phyloP scores from a whole-genome alignment of 2,797 vertebrate genomes.

The Notolepis coatsorum region DNA sequence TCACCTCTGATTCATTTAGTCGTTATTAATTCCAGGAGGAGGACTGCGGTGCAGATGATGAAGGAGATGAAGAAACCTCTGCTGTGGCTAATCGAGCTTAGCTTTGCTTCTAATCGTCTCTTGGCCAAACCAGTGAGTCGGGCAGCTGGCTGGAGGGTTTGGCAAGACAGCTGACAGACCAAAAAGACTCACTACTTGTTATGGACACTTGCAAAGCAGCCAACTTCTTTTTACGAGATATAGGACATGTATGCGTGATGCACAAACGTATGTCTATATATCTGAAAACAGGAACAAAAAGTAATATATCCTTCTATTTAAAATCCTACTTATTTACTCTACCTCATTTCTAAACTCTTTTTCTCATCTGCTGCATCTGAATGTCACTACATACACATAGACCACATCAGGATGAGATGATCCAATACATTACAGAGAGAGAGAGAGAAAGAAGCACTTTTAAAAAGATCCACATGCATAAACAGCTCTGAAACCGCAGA shows the following conservation, averaged over 20 bases:
- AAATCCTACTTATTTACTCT: no score
- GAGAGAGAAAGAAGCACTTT: not conserved
- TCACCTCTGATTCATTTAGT: conserved; percentile 3
- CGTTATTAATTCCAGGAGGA: conserved; percentile 19
- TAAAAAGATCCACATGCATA: not conserved
- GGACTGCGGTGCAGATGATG: not conserved
- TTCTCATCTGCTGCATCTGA: not conserved
- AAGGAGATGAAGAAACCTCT: conserved; percentile 8
- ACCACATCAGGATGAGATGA: not conserved
- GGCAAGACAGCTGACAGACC: conserved; percentile 48
- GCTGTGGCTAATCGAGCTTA: conserved; percentile 51
- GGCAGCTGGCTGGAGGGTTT: conserved; percentile 60
- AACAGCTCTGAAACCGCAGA: conserved; percentile 40
- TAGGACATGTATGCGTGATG: conserved; percentile 21
- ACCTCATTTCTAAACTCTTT: no score
- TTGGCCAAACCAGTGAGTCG: conserved; percentile 51
- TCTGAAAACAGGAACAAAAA: no score
- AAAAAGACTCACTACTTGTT: conserved; percentile 69
- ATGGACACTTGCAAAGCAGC: conserved; percentile 30
- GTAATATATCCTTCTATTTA: no score
- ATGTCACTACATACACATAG: not conserved
- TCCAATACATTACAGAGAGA: not conserved
- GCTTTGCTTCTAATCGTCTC: conserved; percentile 31
- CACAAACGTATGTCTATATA: no score
- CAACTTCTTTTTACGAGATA: conserved; percentile 33